These are phyloP conservation scores for Gryllus longicercus DNA, from an alignment of 2,888 invertebrate species.

Conservation along the genomic window DNA sequence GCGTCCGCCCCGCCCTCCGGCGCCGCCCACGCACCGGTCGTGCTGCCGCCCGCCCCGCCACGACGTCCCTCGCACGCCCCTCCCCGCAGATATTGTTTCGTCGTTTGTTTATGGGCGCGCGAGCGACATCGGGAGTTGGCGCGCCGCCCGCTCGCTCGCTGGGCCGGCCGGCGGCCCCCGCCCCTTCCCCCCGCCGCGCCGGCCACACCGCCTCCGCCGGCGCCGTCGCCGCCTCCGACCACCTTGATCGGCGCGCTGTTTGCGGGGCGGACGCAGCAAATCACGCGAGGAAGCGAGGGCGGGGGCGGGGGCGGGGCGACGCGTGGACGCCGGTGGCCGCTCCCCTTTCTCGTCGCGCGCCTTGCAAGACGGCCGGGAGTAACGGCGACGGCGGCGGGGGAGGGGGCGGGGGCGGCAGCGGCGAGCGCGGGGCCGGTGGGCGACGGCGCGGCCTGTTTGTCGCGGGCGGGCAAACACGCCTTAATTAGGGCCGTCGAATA, in stretches of 20 bases:
- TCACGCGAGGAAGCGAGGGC: slow-evolving; percentile 23
- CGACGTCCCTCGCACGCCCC: neutral
- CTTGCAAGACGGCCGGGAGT: slow-evolving; percentile 20
- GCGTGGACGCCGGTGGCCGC: neutral
- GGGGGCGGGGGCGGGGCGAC: neutral
- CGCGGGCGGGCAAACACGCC: slow-evolving; percentile 17
- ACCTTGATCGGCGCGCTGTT: neutral
- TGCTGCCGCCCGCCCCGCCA: neutral
- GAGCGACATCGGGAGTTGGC: slow-evolving; percentile 1
- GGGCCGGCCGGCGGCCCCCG: neutral
- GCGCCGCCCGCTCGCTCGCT: neutral
- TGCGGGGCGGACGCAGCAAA: slow-evolving; percentile 1
- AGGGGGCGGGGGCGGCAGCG: slow-evolving; percentile 11
- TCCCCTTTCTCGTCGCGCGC: neutral
- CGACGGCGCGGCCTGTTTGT: slow-evolving; percentile 2
- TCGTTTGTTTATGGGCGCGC: neutral
- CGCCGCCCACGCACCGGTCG: neutral
- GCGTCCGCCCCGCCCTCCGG: neutral
- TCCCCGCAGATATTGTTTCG: neutral
- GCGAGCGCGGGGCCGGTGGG: neutral
- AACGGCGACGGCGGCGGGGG: slow-evolving; percentile 21
- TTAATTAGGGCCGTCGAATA: slow-evolving; percentile 1
- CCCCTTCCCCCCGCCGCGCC: neutral
- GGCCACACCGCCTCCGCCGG: neutral
- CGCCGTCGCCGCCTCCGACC: neutral